Evolutionary conservation across 2,797 vertebrate genomes (phyloP), one percentile per base, ranked within the genome.

Genomic region (Semaprochilodus insignis): DNA sequence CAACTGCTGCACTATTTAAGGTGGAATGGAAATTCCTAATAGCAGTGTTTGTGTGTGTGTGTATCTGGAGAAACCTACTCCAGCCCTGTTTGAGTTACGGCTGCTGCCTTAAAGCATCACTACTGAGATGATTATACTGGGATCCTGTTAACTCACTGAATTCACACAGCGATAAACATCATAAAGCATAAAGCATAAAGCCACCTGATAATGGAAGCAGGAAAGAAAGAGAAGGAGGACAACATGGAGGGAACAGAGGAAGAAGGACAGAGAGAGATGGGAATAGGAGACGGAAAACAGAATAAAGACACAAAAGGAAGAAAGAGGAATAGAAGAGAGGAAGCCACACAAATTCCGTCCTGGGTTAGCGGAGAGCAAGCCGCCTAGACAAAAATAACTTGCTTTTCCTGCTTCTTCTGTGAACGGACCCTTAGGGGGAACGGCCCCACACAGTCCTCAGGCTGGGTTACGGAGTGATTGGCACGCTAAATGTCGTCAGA

Each of bases 371-470:
- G 65, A 62, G 72, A 74, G 74, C 55, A 44, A 31, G 15, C 17
- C 65, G 74, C 34, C 76, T 72, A 69, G 80, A 86, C 80, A 62
- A 76, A 87, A 87, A 87, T 85, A 87, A 85, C 83, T 77, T 21
- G 21, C 60, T 69, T 77, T 84, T 87, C 67, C 73, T 79, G 76
- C 60, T 80, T 59, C 69, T 66, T 85, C 80, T 79, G 82, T 80
- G 66, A 66, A 62, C 19, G 40, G 75, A 25, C 54, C 66, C 82
- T 57, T 76, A 27, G 70, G 82, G 76, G 57, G 70, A 21, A 27
- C 4, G 19, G 10, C 25, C 71, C 71, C 25, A 23, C 25, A 8
- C 51, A 25, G 15, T 27, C 51, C 55, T 19, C 40, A 23, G 55
- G 31, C 17, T 34, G 25, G 23, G 44, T 74, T 15, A 34, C 11